phyloP scores from a whole-genome alignment of 2,888 invertebrate genomes.

The Caenorhabditis zanzibari region DNA sequence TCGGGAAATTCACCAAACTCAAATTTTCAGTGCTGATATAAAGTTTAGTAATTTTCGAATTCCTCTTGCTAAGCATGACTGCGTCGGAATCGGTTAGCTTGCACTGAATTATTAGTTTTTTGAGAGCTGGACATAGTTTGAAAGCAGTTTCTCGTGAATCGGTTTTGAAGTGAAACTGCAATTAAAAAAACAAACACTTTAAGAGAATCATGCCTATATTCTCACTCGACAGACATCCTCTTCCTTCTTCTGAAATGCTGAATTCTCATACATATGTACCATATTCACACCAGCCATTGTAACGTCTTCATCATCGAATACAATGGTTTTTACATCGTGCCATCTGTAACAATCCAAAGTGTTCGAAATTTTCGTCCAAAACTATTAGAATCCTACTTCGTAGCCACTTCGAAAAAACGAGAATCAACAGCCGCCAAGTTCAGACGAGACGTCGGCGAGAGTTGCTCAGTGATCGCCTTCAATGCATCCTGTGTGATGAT shows the following conservation, averaged over 20 bases:
- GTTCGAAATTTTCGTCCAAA: too few species aligned
- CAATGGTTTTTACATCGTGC: constrained; percentile 57
- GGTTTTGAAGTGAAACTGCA: constrained; percentile 33
- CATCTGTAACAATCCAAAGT: constrained; percentile 40
- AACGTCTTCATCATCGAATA: constrained; percentile 56
- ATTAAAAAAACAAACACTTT: not conserved
- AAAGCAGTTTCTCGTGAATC: constrained; percentile 30
- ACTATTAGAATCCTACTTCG: constrained; percentile 16
- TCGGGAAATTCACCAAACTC: constrained; percentile 40
- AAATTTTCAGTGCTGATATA: constrained; percentile 61
- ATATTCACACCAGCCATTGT: constrained; percentile 42
- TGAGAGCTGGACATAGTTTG: constrained; percentile 43
- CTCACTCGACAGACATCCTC: constrained; percentile 1
- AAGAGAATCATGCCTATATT: not conserved
- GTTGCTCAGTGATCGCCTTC: constrained; percentile 44
- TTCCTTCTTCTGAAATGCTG: constrained; percentile 20
- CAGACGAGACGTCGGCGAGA: constrained; percentile 53
- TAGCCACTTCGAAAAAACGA: constrained; percentile 31
- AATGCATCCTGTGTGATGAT: constrained; percentile 51
- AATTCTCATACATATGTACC: constrained; percentile 31
- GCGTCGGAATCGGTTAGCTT: constrained; percentile 31
- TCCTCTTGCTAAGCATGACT: constrained; percentile 32
- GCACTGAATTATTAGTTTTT: constrained; percentile 51
- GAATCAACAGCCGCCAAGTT: constrained; percentile 57
- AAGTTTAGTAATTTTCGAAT: constrained; percentile 40